Percentiles rank a stretch among this genome's conserved stretches.
These are phyloP conservation scores for Himalopsyche anomala DNA, from an alignment of 2,888 invertebrate species.

Conservation along the genomic window DNA sequence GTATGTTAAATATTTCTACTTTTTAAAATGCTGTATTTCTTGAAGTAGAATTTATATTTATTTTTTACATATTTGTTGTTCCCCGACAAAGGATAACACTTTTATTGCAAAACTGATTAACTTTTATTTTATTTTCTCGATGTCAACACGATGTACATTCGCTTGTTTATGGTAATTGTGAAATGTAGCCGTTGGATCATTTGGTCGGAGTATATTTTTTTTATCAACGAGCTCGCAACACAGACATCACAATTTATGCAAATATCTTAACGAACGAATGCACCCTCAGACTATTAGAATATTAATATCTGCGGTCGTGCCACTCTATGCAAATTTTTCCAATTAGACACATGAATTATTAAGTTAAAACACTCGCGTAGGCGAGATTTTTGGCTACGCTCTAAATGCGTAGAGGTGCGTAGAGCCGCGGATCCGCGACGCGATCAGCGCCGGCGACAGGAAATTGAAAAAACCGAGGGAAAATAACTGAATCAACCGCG, in stretches of 20 bases:
- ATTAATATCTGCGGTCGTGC: slow-evolving; percentile 61
- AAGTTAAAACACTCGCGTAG: slow-evolving; percentile 62
- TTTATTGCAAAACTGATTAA: too few relatives aligned
- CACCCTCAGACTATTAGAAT: slow-evolving; percentile 57
- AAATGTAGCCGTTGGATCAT: neutral
- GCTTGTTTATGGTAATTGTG: neutral
- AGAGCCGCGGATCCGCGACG: neutral
- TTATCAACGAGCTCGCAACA: slow-evolving; percentile 17
- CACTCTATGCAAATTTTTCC: slow-evolving; percentile 65
- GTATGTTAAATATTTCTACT: too few relatives aligned
- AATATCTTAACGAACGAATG: slow-evolving; percentile 51
- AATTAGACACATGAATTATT: slow-evolving; percentile 66
- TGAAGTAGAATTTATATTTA: too few relatives aligned
- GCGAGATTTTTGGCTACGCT: slow-evolving; percentile 22
- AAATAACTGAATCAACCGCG: neutral
- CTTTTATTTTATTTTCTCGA: too few relatives aligned
- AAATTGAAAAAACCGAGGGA: slow-evolving; percentile 47
- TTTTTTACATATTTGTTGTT: too few relatives aligned
- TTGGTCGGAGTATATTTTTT: neutral
- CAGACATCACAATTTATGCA: slow-evolving; percentile 54
- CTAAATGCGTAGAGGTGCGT: slow-evolving; percentile 14
- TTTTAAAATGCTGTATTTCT: too few relatives aligned
- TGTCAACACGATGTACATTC: too few relatives aligned
- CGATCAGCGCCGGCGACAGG: slow-evolving; percentile 52
- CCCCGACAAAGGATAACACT: too few relatives aligned